Evolutionary conservation across 2,113 vertebrate genomes (phyloP).

Genomic region (Chloebia gouldiae): DNA sequence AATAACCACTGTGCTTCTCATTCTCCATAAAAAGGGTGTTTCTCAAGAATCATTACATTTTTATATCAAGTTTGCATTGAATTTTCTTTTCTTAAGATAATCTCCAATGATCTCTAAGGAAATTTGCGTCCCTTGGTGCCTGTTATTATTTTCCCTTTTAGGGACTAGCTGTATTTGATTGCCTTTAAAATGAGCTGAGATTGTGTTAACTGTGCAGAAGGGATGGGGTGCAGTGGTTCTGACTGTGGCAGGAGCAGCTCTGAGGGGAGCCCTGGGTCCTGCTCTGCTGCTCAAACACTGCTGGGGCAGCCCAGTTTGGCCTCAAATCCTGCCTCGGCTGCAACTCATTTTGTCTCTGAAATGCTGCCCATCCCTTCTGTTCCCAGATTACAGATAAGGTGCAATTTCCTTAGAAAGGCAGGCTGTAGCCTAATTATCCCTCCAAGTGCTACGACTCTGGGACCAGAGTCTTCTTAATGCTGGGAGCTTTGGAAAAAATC

Average conservation of each 20-base stretch:
- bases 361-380: neutral
- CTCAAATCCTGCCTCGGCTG: neutral
- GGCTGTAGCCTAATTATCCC: neutral
- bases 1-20: neutral
- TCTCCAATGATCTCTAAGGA: conserved; percentile 18
- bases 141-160: conserved; percentile 32
- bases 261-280: neutral
- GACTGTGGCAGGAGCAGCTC: neutral
- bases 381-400: neutral
- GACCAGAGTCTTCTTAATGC: neutral
- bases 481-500: neutral
- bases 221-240: neutral
- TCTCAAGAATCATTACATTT: conserved; percentile 7
- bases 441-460: neutral
- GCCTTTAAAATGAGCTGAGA: neutral
- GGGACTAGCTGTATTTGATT: conserved; percentile 9
- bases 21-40: neutral
- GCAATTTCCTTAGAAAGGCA: neutral
- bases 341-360: neutral
- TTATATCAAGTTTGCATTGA: neutral
- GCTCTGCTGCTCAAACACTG: accelerated
- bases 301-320: neutral
- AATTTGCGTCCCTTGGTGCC: conserved; percentile 9
- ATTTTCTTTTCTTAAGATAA: conserved; percentile 23
- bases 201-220: neutral